Base-by-base conservation (phyloP, 1,140 invertebrate species). In the Zaprionus ghesquierei region DNA sequence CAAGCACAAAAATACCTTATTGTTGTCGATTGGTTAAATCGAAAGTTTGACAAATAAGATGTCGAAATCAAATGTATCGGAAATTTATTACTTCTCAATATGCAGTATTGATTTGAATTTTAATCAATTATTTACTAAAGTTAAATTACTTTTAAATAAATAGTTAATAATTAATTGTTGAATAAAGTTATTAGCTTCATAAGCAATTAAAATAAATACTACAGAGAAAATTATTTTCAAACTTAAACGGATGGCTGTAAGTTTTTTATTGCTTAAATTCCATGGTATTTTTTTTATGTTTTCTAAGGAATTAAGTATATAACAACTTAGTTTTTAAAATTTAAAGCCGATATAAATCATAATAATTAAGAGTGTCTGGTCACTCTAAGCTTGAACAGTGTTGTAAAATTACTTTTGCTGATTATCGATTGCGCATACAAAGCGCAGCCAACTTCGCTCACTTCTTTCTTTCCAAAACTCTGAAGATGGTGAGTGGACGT, bases 401-500 rank as follows among this genome's bases (percentile, higher is more conserved):
- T 5, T 74, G 71, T 23, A 70, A 46, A 58, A 18, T 33, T 6
- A 0, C 1, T 6, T 51, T 22, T 13, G 8, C 18, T 35, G 3
- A 10, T 5, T 22, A 20, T 46, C 23, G 25, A 69, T n/a, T 79
- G 65, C 58, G 58, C 27, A 27, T 51, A 23, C 49, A 1, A 68
- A 80, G n/a, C 69, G 79, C 78, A 76, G 76, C 89, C 77, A 92
- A 92, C 90, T 92, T 92, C 65, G 18, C 75, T 73, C 46, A 81
- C 66, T 89, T 91, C 89, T 78, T 91, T 90, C 90, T 91, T 92
- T 89, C 79, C 53, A 58, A 90, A 87, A 78, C 73, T 75, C 75
- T 84, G 69, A 92, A 91, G 79, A 92, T 92, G 91, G 91, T 92
- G 79, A 90, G 91, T 92, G 75, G 81, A 87, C 72, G 90, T 90